These are phyloP conservation scores for Acrocephalus arundinaceus DNA, from an alignment of 2,113 vertebrate genomes.

Conservation along the genomic window DNA sequence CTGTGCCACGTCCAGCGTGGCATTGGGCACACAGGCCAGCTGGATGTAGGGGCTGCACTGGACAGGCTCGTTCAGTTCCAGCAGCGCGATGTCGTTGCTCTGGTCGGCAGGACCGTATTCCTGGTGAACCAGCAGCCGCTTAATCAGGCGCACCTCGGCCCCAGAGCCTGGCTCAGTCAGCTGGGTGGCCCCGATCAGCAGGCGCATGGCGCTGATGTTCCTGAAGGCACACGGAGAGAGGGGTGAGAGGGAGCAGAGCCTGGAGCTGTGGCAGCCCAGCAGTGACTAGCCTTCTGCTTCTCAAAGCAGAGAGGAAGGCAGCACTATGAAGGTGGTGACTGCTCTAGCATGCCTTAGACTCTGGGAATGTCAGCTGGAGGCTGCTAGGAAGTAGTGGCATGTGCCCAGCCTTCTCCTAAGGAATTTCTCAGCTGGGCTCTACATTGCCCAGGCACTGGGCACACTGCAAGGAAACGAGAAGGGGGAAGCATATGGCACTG, in stretches of 20 bases:
- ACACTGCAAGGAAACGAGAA: background rate
- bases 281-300: background rate
- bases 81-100: background rate
- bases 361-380: background rate
- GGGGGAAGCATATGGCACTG: background rate
- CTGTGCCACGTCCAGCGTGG: background rate
- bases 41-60: conserved; percentile 14
- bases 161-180: background rate
- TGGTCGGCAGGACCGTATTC: background rate
- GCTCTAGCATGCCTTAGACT: background rate
- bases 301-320: background rate
- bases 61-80: background rate
- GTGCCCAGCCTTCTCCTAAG: background rate
- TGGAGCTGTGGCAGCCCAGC: background rate
- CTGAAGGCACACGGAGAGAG: background rate
- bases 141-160: background rate
- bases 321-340: background rate
- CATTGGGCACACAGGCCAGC: background rate
- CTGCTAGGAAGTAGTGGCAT: background rate
- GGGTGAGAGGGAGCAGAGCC: background rate
- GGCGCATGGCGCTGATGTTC: background rate
- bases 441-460: background rate
- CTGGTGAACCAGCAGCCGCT: background rate
- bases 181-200: background rate
- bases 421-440: background rate